Evolutionary conservation across 2,888 invertebrate genomes (phyloP).

Genomic region (Malacosoma neustria): DNA sequence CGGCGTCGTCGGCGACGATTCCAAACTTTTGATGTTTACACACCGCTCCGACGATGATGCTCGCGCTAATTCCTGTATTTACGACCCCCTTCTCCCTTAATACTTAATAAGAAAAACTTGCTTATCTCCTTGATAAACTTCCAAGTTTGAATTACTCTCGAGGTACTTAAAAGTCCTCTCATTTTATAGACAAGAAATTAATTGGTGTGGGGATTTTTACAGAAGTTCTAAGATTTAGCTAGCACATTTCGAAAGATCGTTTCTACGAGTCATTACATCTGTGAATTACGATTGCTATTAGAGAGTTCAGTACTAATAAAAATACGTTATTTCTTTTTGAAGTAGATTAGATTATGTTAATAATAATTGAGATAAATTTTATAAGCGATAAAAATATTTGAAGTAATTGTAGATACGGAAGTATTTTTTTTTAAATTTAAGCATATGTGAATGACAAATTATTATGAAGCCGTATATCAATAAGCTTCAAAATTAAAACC

Average conservation of each 20-base stretch:
- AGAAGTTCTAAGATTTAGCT: slow-evolving; percentile 20
- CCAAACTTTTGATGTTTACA: slow-evolving; percentile 60
- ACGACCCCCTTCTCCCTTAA: slow-evolving; percentile 51
- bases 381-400: too few species aligned
- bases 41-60: slow-evolving; percentile 45
- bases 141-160: slow-evolving; percentile 32
- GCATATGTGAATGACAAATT: too few species aligned
- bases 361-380: too few species aligned
- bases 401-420: too few species aligned
- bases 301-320: not conserved
- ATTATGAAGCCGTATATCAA: too few species aligned
- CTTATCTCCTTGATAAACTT: slow-evolving; percentile 40
- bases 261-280: slow-evolving; percentile 20
- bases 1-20: slow-evolving; percentile 12
- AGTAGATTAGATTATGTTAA: too few species aligned
- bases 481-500: too few species aligned
- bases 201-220: slow-evolving; percentile 21
- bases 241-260: slow-evolving; percentile 17
- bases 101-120: slow-evolving; percentile 56
- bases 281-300: slow-evolving; percentile 11
- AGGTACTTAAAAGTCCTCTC: slow-evolving; percentile 14
- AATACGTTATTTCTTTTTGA: too few species aligned
- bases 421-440: too few species aligned
- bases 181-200: slow-evolving; percentile 20
- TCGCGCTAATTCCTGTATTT: slow-evolving; percentile 61